Evolutionary conservation across 1,140 invertebrate species (phyloP).

Genomic region (Cydia splendana): DNA sequence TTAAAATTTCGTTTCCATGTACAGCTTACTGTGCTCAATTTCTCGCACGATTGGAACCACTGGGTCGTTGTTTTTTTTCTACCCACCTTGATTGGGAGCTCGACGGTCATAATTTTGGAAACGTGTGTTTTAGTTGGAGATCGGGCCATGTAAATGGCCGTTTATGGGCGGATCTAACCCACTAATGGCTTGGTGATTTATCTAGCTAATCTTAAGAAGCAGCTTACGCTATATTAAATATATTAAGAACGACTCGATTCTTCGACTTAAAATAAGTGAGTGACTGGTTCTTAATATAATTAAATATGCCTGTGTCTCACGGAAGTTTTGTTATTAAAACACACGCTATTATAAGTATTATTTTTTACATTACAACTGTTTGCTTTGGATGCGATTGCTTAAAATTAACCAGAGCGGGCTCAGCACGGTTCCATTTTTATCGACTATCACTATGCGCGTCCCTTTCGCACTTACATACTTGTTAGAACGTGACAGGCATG

Average conservation of each 20-base stretch:
- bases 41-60: background rate
- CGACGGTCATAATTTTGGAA: conserved; percentile 13
- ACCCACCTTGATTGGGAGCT: conserved; percentile 50
- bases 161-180: conserved; percentile 16
- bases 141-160: background rate
- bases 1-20: too few species aligned
- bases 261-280: too few species aligned
- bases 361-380: background rate
- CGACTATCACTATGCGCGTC: too few species aligned
- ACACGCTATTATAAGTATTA: background rate
- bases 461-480: too few species aligned
- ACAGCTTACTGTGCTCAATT: background rate
- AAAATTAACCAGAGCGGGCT: too few species aligned
- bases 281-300: too few species aligned
- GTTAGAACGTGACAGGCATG: too few species aligned
- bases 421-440: too few species aligned
- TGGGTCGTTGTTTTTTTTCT: conserved; percentile 44
- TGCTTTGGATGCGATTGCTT: background rate
- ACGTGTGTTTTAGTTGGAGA: conserved; percentile 10
- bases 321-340: too few species aligned
- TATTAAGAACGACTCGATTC: too few species aligned
- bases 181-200: conserved; percentile 7
- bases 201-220: background rate
- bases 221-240: background rate
- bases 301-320: too few species aligned